phyloP scores from a whole-genome alignment of 2,113 vertebrate genomes.

The Lampris incognitus region DNA sequence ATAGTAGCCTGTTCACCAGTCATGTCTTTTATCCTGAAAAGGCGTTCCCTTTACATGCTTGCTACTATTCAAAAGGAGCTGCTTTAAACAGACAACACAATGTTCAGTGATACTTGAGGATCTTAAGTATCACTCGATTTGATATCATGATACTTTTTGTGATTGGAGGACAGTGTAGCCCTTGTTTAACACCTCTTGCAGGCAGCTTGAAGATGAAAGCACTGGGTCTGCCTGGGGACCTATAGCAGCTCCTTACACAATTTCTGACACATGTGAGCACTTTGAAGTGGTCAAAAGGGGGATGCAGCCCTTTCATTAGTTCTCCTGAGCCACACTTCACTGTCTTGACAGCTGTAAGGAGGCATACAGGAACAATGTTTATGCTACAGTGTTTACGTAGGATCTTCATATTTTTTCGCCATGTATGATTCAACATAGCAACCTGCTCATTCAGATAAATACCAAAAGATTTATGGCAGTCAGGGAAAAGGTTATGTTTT shows the following conservation, averaged over 20 bases:
- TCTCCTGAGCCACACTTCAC: conserved; percentile 33
- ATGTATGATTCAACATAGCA: conserved; percentile 20
- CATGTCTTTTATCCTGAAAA: too few relatives aligned
- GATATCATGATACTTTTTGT: background rate
- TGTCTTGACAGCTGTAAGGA: background rate
- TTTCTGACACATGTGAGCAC: conserved; percentile 54
- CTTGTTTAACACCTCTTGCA: background rate
- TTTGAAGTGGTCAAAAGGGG: conserved; percentile 28
- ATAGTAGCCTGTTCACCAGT: too few relatives aligned
- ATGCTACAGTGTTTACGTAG: conserved; percentile 31
- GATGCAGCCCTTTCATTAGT: conserved; percentile 51
- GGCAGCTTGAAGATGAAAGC: conserved; percentile 37
- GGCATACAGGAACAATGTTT: conserved; percentile 20
- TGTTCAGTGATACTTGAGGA: too few relatives aligned
- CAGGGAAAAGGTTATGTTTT: conserved; percentile 4
- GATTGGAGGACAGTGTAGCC: background rate
- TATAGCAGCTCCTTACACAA: conserved; percentile 31
- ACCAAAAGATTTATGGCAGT: conserved; percentile 14
- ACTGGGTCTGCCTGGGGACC: conserved; percentile 43
- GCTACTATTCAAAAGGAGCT: too few relatives aligned
- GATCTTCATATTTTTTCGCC: background rate
- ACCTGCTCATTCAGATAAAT: conserved; percentile 39
- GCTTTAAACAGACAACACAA: too few relatives aligned
- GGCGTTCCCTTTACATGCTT: too few relatives aligned
- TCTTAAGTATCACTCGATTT: background rate